Conservation (phyloP, 2,888 invertebrate species). For the Plemyria rubiginata region DNA sequence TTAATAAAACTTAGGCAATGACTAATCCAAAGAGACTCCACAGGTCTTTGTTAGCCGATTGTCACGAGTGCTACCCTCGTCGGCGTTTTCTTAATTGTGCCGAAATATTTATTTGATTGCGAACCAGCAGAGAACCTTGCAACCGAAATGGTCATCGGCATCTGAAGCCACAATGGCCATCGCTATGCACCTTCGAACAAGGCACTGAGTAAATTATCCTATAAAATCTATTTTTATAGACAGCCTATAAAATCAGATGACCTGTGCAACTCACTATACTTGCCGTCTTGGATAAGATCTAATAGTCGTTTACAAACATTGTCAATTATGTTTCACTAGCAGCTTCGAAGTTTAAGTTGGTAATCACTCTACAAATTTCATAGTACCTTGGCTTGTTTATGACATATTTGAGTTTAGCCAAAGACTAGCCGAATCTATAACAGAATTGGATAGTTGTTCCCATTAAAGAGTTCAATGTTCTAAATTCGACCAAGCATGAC, state of each 20-base stretch:
- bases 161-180: constrained; percentile 73
- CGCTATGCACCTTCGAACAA: constrained; percentile 54
- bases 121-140: constrained; percentile 76
- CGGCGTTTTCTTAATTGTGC: constrained; percentile 85
- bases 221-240: constrained; percentile 58
- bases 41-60: constrained; percentile 62
- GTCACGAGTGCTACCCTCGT: constrained; percentile 83
- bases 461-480: constrained; percentile 20
- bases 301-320: constrained; percentile 27
- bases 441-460: constrained; percentile 1
- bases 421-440: neutral
- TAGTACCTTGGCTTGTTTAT: neutral
- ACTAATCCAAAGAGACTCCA: constrained; percentile 58
- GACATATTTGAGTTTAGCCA: neutral
- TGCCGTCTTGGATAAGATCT: constrained; percentile 32
- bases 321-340: constrained; percentile 29
- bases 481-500: constrained; percentile 42
- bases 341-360: constrained; percentile 1
- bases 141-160: constrained; percentile 84
- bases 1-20: no score
- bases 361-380: neutral
- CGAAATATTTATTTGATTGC: constrained; percentile 86
- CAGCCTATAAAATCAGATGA: constrained; percentile 38
- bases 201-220: constrained; percentile 60
- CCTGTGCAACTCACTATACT: constrained; percentile 31